Conservation (phyloP, 53 echinoderm and acorn worm species). For the Antedon mediterranea region DNA sequence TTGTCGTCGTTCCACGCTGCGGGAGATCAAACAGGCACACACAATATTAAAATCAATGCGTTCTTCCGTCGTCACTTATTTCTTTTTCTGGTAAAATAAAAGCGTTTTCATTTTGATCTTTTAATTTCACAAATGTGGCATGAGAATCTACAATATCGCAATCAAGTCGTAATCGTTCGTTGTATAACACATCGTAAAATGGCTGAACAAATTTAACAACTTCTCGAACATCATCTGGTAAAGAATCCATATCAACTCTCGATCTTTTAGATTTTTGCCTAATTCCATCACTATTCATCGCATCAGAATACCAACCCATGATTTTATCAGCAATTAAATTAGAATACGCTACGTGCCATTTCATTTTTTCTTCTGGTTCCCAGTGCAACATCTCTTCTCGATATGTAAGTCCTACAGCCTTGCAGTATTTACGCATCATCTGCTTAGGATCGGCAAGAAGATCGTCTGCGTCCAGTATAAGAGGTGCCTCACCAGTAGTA, state of each 20-base stretch:
- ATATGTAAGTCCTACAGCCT: neutral
- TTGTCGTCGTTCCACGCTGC: neutral
- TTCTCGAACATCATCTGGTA: neutral
- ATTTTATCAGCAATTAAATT: neutral
- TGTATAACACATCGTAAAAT: neutral
- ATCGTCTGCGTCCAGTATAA: neutral
- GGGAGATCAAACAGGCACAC: neutral
- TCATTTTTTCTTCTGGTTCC: neutral
- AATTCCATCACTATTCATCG: neutral
- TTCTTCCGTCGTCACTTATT: neutral
- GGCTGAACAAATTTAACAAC: neutral
- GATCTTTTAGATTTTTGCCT: neutral
- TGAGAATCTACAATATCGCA: neutral
- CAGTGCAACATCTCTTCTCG: neutral
- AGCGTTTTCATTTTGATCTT: neutral
- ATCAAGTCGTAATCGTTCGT: neutral
- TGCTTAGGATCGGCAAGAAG: neutral
- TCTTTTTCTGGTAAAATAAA: neutral
- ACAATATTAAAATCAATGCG: neutral
- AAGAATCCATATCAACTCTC: neutral
- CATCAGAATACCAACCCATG: neutral
- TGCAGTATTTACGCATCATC: neutral
- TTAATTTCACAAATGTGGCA: neutral
- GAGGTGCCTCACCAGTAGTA: neutral
- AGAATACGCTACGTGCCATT: neutral